These are phyloP conservation scores for Zaprionus camerounensis DNA, from an alignment of 1,140 invertebrate genomes.

Conservation along the genomic window DNA sequence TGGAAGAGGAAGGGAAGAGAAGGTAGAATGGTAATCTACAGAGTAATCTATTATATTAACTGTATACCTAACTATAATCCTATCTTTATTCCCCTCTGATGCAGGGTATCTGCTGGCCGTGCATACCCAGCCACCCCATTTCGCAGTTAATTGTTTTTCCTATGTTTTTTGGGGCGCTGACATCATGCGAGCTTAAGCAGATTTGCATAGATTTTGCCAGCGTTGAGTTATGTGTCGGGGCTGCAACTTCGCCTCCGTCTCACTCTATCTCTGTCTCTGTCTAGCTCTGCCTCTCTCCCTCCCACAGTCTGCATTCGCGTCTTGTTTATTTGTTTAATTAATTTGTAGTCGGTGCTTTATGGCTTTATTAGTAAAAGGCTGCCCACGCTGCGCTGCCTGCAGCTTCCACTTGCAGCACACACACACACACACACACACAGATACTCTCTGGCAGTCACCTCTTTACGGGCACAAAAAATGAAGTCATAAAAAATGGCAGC, in stretches of 20 bases:
- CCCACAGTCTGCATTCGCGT: slow-evolving; percentile 41
- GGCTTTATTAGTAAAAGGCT: slow-evolving; percentile 53
- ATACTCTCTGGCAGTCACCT: slow-evolving; percentile 6
- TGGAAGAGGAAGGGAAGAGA: no score
- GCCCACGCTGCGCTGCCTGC: slow-evolving; percentile 55
- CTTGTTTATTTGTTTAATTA: slow-evolving; percentile 78
- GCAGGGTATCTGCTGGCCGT: neutral
- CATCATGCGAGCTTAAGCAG: slow-evolving; percentile 61
- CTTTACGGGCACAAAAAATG: slow-evolving; percentile 52
- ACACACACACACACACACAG: neutral
- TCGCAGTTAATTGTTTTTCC: slow-evolving; percentile 9
- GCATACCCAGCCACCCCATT: neutral
- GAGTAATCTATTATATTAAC: neutral
- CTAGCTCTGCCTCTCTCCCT: slow-evolving; percentile 11
- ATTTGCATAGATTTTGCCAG: slow-evolving; percentile 67
- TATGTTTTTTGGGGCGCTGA: slow-evolving; percentile 61
- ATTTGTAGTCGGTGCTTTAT: slow-evolving; percentile 62
- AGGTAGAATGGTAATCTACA: no score
- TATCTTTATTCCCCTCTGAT: neutral
- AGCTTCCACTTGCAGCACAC: slow-evolving; percentile 46
- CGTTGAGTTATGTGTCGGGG: slow-evolving; percentile 16
- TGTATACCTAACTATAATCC: neutral
- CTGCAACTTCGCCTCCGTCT: slow-evolving; percentile 16
- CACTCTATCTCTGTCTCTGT: neutral
- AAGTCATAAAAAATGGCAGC: slow-evolving; percentile 70